Conservation (phyloP, 2,797 vertebrate genomes). For the Hydrophis major region DNA sequence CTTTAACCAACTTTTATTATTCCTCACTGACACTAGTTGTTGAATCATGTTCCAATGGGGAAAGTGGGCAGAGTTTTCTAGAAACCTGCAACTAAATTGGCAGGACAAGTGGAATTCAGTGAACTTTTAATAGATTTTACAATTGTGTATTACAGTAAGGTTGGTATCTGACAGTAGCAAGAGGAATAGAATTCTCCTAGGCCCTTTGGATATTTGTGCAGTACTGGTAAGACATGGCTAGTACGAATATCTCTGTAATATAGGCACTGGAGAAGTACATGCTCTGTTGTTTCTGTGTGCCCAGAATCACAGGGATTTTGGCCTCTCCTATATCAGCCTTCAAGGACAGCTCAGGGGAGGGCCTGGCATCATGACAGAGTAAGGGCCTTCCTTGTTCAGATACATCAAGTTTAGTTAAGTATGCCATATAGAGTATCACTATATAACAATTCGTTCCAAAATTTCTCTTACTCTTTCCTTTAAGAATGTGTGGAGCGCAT, state of each 20-base stretch:
- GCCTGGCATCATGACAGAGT: neutral
- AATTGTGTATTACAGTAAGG: neutral
- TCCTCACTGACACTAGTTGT: neutral
- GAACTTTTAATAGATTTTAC: neutral
- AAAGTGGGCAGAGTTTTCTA: neutral
- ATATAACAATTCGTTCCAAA: neutral
- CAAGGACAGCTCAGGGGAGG: neutral
- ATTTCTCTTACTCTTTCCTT: neutral
- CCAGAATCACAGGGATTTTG: neutral
- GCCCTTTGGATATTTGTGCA: neutral
- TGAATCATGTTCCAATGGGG: neutral
- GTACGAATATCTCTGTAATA: neutral
- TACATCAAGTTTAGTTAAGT: neutral
- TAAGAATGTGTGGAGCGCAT: slow-evolving; percentile 91
- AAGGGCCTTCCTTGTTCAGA: neutral
- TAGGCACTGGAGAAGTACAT: neutral
- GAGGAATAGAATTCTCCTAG: neutral
- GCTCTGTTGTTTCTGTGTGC: neutral
- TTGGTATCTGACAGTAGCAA: neutral
- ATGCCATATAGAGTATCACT: neutral
- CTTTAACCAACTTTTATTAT: neutral
- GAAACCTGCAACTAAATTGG: neutral
- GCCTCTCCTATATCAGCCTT: neutral
- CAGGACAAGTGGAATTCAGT: neutral
- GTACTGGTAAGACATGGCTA: neutral